A percentile compares a stretch with the other conserved stretches of the same genome.
These are phyloP conservation scores for Oryzias celebensis DNA, from an alignment of 2,113 vertebrate genomes.

Conservation along the genomic window DNA sequence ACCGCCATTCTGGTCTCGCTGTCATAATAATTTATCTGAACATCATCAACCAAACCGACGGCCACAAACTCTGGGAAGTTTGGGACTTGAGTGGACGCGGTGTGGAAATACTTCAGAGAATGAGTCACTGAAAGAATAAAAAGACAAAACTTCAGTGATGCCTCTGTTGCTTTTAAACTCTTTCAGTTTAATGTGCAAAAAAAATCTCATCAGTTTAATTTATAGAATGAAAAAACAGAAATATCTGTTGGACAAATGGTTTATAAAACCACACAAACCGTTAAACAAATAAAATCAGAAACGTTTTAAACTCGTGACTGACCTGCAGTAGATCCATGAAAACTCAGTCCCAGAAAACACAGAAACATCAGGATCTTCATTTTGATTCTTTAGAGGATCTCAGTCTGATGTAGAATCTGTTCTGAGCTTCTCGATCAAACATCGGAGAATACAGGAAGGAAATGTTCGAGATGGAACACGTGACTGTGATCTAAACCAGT, in stretches of 20 bases:
- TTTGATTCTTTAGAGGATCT: too few species aligned
- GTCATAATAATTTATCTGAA: slow-evolving; percentile 32
- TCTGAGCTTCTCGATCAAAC: too few species aligned
- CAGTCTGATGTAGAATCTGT: too few species aligned
- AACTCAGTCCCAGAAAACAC: background rate
- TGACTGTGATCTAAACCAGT: slow-evolving; percentile 1
- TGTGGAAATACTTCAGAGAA: slow-evolving; percentile 7
- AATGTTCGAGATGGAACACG: background rate
- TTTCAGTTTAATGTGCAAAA: too few species aligned
- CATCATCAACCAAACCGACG: background rate
- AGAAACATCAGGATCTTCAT: background rate
- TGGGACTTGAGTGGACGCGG: background rate
- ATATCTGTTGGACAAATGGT: too few species aligned
- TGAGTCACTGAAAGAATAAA: background rate
- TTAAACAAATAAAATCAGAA: background rate
- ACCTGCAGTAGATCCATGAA: background rate
- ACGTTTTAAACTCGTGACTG: background rate
- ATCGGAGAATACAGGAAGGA: background rate
- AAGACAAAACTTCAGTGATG: too few species aligned
- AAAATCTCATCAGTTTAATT: too few species aligned
- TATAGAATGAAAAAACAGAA: too few species aligned
- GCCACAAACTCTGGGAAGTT: slow-evolving; percentile 18
- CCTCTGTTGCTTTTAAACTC: too few species aligned
- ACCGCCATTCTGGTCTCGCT: background rate
- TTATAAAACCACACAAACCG: background rate